Evolutionary conservation across 2,888 invertebrate genomes (phyloP), one percentile per base, ranked within the genome.

Genomic region (Aphidoletes aphidimyza): DNA sequence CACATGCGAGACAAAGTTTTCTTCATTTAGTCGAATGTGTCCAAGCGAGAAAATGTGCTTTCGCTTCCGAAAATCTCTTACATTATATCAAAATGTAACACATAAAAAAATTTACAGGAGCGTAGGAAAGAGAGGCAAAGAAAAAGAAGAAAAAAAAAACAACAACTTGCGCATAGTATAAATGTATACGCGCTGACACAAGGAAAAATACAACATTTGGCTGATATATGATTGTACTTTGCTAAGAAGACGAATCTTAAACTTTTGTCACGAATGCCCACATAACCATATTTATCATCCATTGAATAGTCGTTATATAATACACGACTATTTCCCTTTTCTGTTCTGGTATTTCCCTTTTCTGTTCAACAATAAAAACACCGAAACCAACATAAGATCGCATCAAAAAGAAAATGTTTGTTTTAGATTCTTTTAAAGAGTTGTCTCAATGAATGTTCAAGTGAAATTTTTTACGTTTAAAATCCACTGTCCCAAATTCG

Each of bases 231-330:
- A 69, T 69, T 69, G 69, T 34, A 30, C 69, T 69, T 69, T 69
- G 30, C 8, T 30, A 69, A 69, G 69, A 69, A 69, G 30, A 30
- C 3, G 69, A 69, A 69, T 69, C 69, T 69, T 69, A 69, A 69
- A 69, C 69, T 69, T 69, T 69, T 69, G 34, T 69, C 69, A 69
- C 69, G 69, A n/a, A 69, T 69, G 69, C 69, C 69, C 69, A 69
- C 69, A 69, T 69, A 30, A 30, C 30, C 69, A 69, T 30, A 30
- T 69, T 69, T 69, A 30, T 69, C 69, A 69, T 69, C 69, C 69
- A 69, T 69, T 30, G 69, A 69, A 69, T 54, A 22, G 54, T 26
- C 54, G 22, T 54, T 54, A 54, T 26, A 54, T 54, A 54, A 54
- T 54, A 22, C 54, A n/a, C 54, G 54, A 54, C 54, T 14, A 54